phyloP scores from a whole-genome alignment of 2,888 invertebrate species.

The Tribolium freemani region DNA sequence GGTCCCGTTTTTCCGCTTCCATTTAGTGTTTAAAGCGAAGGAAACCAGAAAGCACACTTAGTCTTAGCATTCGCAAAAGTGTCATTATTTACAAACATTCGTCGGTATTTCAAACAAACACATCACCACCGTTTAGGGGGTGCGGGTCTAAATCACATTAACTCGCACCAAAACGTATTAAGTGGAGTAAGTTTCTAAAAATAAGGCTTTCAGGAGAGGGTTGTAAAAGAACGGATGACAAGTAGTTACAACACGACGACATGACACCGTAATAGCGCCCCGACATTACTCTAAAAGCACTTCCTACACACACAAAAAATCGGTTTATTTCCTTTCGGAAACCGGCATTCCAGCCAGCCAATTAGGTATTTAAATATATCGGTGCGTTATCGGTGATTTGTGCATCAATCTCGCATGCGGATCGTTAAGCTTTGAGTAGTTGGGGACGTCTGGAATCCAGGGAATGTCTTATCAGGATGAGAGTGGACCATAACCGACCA shows the following conservation, averaged over 20 bases:
- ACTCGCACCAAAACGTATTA: slow-evolving; percentile 41
- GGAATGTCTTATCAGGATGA: slow-evolving; percentile 36
- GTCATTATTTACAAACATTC: slow-evolving; percentile 41
- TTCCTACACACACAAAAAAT: slow-evolving; percentile 54
- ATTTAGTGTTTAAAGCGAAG: neutral
- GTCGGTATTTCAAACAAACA: slow-evolving; percentile 36
- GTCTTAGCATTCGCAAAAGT: slow-evolving; percentile 16
- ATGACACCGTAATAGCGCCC: slow-evolving; percentile 63
- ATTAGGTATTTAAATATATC: neutral
- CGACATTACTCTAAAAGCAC: slow-evolving; percentile 61
- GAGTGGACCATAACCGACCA: slow-evolving; percentile 32
- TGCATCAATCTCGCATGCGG: slow-evolving; percentile 22
- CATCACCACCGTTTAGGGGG: slow-evolving; percentile 34
- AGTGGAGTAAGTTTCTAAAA: slow-evolving; percentile 55
- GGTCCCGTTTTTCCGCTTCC: too few species aligned
- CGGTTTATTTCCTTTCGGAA: slow-evolving; percentile 12
- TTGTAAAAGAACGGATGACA: slow-evolving; percentile 62
- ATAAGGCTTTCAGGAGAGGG: slow-evolving; percentile 59
- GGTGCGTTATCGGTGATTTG: slow-evolving; percentile 35
- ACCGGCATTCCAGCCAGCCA: neutral
- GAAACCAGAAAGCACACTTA: slow-evolving; percentile 29
- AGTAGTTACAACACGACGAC: slow-evolving; percentile 62
- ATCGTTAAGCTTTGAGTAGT: slow-evolving; percentile 4
- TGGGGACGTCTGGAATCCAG: slow-evolving; percentile 27
- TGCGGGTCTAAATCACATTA: slow-evolving; percentile 35